phyloP scores from a whole-genome alignment of 2,113 vertebrate genomes.

The Xiphias gladius region DNA sequence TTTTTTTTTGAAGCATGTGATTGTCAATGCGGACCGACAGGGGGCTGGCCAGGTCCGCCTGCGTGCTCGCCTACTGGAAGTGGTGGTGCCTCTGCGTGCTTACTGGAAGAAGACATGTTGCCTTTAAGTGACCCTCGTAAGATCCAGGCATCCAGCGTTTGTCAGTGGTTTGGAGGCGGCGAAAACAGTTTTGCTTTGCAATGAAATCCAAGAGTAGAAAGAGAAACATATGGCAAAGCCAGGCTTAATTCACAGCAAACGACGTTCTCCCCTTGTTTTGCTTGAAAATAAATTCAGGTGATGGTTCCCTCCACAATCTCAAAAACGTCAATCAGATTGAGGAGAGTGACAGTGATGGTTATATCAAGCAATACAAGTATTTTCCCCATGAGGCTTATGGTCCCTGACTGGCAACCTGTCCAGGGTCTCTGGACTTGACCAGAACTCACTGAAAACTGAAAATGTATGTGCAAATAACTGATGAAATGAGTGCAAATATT shows the following conservation, averaged over 20 bases:
- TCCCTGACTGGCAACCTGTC: not conserved
- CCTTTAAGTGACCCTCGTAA: constrained; percentile 42
- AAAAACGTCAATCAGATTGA: not conserved
- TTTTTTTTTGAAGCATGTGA: constrained; percentile 30
- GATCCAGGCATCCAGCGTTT: not conserved
- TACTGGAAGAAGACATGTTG: constrained; percentile 33
- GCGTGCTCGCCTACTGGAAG: not conserved
- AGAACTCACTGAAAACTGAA: not conserved
- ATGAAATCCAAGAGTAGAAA: not conserved
- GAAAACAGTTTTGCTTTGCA: not conserved
- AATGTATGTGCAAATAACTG: not conserved
- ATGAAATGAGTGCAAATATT: not conserved
- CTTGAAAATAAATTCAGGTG: not conserved
- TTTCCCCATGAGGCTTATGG: not conserved
- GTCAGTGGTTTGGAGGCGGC: not conserved
- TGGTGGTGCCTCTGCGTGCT: not conserved
- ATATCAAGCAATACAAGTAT: not conserved
- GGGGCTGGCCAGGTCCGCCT: constrained; percentile 80
- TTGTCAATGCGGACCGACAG: constrained; percentile 77
- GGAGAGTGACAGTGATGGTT: not conserved
- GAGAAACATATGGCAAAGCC: not conserved
- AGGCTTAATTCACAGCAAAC: not conserved
- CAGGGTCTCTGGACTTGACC: not conserved
- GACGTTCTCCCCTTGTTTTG: not conserved
- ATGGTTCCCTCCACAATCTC: not conserved